Base-by-base conservation (phyloP, 1,140 invertebrate genomes). In the Linepithema humile region DNA sequence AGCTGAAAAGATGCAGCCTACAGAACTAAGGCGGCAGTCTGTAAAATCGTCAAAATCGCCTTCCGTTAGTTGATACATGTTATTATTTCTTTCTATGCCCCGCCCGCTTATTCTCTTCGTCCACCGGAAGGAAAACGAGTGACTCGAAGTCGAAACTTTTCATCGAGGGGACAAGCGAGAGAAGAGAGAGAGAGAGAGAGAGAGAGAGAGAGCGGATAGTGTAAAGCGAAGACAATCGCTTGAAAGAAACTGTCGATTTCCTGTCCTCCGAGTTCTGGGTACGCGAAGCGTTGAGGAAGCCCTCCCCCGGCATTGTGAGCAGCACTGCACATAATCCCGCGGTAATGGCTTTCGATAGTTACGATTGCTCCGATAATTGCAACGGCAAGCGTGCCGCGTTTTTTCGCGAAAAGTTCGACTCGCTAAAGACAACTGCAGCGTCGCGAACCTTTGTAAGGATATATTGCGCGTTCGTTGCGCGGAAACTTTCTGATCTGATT, bases 11-110 rank as follows among this genome's bases (percentile, higher is more conserved):
- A 53, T 38, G 50, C 65, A 72, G 78, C 73, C 86, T 85, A 82
- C 70, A 45, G 29, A n/a, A 55, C 75, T 15, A 82, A 72, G 40
- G 69, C 75, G 40, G 20, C 62, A 43, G 62, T 59, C 62, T 50
- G 86, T 88, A 72, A 88, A 88, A 88, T 88, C 86, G 74, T 85
- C 83, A 77, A 75, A 82, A 88, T 88, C 85, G 74, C 10, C 50
- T 45, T 80, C 77, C 69, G 85, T 87, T 84, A 69, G 60, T 73
- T 45, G 48, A 72, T 59, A 74, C 23, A 64, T 17, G 55, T 70
- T 74, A 74, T 73, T 73, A 48, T 88, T 53, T 65, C 57, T 62
- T 40, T 43, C 20, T 9, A 2, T 55, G 5, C 5, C 15, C 0
- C 20, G 17, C 59, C 35, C 55, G 9, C 38, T 12, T 17, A 9